phyloP scores from a whole-genome alignment of 1,140 invertebrate species.

The Sinella curviseta region DNA sequence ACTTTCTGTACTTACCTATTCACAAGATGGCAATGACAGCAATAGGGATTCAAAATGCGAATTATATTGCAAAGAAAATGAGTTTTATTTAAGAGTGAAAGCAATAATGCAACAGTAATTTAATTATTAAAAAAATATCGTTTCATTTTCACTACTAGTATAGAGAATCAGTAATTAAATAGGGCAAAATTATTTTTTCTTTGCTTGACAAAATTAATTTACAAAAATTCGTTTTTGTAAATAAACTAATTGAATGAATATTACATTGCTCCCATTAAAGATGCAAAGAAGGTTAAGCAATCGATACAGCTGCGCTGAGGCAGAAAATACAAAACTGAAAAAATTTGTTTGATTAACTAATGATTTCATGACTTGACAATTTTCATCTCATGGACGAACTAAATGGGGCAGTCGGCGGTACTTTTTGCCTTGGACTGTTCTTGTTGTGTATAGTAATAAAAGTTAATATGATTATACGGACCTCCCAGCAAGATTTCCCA shows the following conservation, averaged over 20 bases:
- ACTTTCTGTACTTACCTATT: too few species aligned
- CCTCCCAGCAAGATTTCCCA: constrained; percentile 16
- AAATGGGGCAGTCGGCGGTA: constrained; percentile 18
- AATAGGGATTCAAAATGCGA: too few species aligned
- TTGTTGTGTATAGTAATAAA: background rate
- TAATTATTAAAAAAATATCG: too few species aligned
- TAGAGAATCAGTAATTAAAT: background rate
- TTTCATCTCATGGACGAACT: constrained; percentile 13
- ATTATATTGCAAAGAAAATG: too few species aligned
- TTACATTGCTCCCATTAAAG: too few species aligned
- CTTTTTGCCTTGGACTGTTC: background rate
- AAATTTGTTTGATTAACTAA: constrained; percentile 19
- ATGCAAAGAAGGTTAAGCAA: too few species aligned
- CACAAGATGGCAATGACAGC: too few species aligned
- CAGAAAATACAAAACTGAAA: background rate
- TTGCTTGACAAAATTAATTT: background rate
- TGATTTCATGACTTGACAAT: constrained; percentile 27
- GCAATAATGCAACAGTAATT: too few species aligned
- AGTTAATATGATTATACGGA: constrained; percentile 12
- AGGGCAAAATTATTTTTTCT: background rate
- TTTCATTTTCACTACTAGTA: too few species aligned
- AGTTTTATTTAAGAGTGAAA: too few species aligned
- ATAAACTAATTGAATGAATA: too few species aligned
- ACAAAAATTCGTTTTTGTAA: background rate
- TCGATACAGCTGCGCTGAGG: too few species aligned